These are phyloP conservation scores for Diuraphis noxia DNA, from an alignment of 1,140 invertebrate species.

Conservation along the genomic window DNA sequence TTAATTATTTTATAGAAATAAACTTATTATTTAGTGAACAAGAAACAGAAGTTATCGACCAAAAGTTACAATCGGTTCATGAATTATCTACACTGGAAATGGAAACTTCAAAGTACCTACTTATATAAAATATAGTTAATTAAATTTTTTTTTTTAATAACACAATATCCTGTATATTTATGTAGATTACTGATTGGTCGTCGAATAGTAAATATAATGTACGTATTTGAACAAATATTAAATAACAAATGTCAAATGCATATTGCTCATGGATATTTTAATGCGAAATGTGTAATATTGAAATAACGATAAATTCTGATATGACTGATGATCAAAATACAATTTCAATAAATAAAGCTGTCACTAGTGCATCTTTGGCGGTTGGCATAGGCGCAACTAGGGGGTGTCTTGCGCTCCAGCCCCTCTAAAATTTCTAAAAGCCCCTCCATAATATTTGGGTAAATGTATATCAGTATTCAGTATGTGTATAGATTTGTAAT, in stretches of 20 bases:
- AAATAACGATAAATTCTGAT: not conserved
- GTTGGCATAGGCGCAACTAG: too few species aligned
- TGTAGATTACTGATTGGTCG: not conserved
- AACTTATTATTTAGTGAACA: not conserved
- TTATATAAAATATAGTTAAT: too few species aligned
- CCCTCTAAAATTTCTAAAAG: too few species aligned
- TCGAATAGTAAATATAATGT: not conserved
- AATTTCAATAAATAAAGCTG: constrained; percentile 2
- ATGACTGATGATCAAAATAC: not conserved
- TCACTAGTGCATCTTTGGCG: not conserved
- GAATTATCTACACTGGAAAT: not conserved
- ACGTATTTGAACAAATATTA: constrained; percentile 3
- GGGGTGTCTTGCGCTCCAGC: too few species aligned
- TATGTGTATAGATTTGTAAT: too few species aligned
- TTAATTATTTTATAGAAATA: not conserved
- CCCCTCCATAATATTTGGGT: too few species aligned
- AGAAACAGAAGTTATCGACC: not conserved
- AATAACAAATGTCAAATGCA: not conserved
- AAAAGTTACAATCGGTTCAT: not conserved
- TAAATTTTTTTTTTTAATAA: too few species aligned
- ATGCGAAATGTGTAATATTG: not conserved
- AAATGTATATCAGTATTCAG: too few species aligned
- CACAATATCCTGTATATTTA: not conserved
- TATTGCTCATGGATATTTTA: not conserved
- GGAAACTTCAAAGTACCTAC: not conserved